Evolutionary conservation across 1,140 invertebrate species (phyloP), one percentile per base, ranked within the genome.

Genomic region (Eufriesea mexicana): DNA sequence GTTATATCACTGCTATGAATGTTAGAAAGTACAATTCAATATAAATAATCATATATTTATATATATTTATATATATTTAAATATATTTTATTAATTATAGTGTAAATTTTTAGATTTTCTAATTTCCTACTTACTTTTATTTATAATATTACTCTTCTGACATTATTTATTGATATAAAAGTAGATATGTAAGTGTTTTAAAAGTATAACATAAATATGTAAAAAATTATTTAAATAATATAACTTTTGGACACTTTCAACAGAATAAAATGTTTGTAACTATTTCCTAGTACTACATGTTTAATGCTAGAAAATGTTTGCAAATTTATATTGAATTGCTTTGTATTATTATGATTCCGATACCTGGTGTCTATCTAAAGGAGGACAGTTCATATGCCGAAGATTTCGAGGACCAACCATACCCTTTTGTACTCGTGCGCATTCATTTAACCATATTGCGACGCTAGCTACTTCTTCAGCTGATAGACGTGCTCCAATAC

Each of bases 331-430:
- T 28, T 6, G 12, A 28, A 9, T 23, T 77, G 23, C 45, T 28
- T 5, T 51, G 2, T 55, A 18, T 64, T 45, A 72, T 85, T 81
- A 87, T 47, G 68, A 83, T 51, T 78, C 70, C 45, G 77, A 84
- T 47, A 54, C 76, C 49, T 77, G 72, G 81, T 84, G 87, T 62
- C 84, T 85, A 18, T 92, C 91, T 12, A 94, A 73, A 25, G 91
- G 85, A 18, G 94, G 94, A 85, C 94, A 94, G 5, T 93, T 89
- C 12, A 91, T 86, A 57, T 94, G 94, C 5, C 94, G 89, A 5
- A 94, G 84, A 86, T 94, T 94, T 76, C 94, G 89, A 9, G 94
- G 93, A 5, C 93, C 94, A 28, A 94, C 89, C 92, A 94, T 93
- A 5, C 93, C 93, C 49, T 91, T 90, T 62, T 94, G 94, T 55